Percentiles rank a stretch among this genome's conserved stretches.
Evolutionary conservation across 1,140 invertebrate species (phyloP).

Genomic region (Brachionus rotundiformis): DNA sequence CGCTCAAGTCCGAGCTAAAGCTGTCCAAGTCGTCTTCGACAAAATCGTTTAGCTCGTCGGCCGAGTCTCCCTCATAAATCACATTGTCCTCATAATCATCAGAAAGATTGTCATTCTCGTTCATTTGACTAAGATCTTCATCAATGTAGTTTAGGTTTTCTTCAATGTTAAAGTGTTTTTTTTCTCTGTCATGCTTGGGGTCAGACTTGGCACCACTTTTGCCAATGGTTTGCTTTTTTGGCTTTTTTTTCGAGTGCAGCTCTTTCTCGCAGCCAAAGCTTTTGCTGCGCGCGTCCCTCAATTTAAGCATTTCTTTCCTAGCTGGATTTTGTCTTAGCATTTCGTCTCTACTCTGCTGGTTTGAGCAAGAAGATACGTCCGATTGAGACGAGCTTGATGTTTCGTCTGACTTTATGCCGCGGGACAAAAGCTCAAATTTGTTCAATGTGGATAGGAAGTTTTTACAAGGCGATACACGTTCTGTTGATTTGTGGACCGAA

Average conservation of each 20-base stretch:
- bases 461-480: background rate
- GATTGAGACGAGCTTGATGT: conserved; percentile 17
- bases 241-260: conserved; percentile 25
- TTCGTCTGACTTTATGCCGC: background rate
- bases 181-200: background rate
- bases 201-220: background rate
- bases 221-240: background rate
- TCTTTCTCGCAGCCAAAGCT: conserved; percentile 48
- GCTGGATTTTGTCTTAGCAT: background rate
- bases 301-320: background rate
- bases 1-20: background rate
- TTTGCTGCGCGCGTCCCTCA: conserved; percentile 26
- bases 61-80: conserved; percentile 47
- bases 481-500: background rate
- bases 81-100: conserved; percentile 41
- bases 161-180: conserved; percentile 21
- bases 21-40: conserved; percentile 31
- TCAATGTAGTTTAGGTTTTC: conserved; percentile 19
- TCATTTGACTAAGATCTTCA: conserved; percentile 8
- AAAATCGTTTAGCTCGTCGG: conserved; percentile 30
- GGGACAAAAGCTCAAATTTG: conserved; percentile 41
- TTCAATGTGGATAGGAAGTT: conserved; percentile 41
- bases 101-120: background rate
- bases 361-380: background rate
- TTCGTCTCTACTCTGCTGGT: background rate